Conservation (phyloP, 2,888 invertebrate species). For the Ferdinandea cuprea region DNA sequence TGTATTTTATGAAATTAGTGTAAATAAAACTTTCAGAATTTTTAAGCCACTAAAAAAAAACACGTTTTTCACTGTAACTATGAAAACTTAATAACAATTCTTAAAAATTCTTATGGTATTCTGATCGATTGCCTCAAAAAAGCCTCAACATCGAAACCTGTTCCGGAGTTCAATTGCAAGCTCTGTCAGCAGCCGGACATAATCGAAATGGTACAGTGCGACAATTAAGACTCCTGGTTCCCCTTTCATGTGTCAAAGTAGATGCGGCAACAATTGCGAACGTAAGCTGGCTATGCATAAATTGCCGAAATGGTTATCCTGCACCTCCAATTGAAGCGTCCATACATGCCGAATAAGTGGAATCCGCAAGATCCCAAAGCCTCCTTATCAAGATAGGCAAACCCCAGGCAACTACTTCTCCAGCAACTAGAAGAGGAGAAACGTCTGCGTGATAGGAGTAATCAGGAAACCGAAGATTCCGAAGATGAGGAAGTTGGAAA, state of each 20-base stretch:
- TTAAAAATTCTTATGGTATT: too few relatives aligned
- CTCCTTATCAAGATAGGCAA: not conserved
- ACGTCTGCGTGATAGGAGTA: constrained; percentile 4
- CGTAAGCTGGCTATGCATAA: not conserved
- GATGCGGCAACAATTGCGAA: not conserved
- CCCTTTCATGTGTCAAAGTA: not conserved
- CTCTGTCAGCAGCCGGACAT: not conserved
- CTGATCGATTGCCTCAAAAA: too few relatives aligned
- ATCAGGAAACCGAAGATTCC: not conserved
- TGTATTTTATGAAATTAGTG: too few relatives aligned
- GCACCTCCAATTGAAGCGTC: not conserved
- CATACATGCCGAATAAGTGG: not conserved
- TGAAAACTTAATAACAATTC: too few relatives aligned
- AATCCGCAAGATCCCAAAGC: not conserved
- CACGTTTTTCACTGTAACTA: too few relatives aligned
- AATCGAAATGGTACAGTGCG: not conserved
- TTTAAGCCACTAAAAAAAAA: too few relatives aligned
- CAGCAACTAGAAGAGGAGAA: constrained; percentile 4
- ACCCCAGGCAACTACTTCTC: not conserved
- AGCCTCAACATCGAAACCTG: too few relatives aligned
- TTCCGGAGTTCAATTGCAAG: not conserved
- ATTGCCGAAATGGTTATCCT: not conserved
- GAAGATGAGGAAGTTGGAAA: not conserved
- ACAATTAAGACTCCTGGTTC: not conserved
- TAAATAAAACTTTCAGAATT: too few relatives aligned